A percentile compares a stretch with the other conserved stretches of the same genome.
These are phyloP conservation scores for Platorchestia sp. DNA, from an alignment of 1,140 invertebrate species.

Conservation along the genomic window DNA sequence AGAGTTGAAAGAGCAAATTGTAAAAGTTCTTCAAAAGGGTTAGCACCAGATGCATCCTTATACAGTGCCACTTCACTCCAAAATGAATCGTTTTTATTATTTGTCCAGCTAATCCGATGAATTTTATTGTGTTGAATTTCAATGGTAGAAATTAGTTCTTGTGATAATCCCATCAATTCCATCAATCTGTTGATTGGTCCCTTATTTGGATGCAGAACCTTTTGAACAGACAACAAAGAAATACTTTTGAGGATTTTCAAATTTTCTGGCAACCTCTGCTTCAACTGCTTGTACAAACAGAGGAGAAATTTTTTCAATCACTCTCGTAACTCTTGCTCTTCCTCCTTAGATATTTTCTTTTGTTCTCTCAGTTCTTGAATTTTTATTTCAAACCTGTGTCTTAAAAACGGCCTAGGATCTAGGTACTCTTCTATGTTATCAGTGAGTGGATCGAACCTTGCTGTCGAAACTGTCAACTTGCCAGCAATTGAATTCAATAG, in stretches of 20 bases:
- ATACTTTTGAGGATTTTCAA: not conserved
- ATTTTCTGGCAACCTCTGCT: conserved; percentile 11
- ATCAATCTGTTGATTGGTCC: too few species aligned
- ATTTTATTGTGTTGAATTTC: too few species aligned
- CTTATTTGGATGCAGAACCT: too few species aligned
- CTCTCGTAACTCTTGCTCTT: not conserved
- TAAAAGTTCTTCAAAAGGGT: too few species aligned
- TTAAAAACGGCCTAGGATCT: not conserved
- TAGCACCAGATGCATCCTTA: too few species aligned
- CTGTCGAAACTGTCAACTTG: not conserved
- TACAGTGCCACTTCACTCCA: too few species aligned
- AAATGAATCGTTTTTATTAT: too few species aligned
- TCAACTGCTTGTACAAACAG: not conserved
- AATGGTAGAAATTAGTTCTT: too few species aligned
- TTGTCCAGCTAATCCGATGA: too few species aligned
- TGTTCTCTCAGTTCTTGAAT: conserved; percentile 17
- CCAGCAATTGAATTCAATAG: not conserved
- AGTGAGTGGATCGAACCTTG: not conserved
- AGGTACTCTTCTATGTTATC: not conserved
- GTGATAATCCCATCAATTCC: too few species aligned
- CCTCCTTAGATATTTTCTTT: not conserved
- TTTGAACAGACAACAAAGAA: not conserved
- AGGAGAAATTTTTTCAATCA: not conserved
- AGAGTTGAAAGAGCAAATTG: too few species aligned
- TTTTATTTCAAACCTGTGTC: not conserved